Evolutionary conservation across 2,113 vertebrate genomes (phyloP).

Genomic region (Pollachius pollachius): DNA sequence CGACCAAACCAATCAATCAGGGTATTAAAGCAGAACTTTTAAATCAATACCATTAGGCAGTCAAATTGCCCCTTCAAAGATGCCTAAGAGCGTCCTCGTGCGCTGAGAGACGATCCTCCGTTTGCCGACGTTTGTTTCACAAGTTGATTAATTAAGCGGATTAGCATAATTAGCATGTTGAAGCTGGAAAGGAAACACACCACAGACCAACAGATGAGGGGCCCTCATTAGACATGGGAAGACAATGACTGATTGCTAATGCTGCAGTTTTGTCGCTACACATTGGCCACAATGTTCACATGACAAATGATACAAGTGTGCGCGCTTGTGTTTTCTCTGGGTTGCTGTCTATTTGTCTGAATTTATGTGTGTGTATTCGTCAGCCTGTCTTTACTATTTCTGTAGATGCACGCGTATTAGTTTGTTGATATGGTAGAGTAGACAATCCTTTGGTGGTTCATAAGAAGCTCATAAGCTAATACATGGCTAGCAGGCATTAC

Average conservation of each 20-base stretch:
- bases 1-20: not conserved
- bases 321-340: not conserved
- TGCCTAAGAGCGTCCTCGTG: not conserved
- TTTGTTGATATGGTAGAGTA: too few species aligned
- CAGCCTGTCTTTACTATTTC: not conserved
- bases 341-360: not conserved
- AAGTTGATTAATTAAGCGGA: constrained; percentile 51
- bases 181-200: constrained; percentile 51
- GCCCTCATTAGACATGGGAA: constrained; percentile 56
- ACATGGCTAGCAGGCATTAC: too few species aligned
- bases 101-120: constrained; percentile 9
- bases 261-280: not conserved
- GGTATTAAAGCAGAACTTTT: not conserved
- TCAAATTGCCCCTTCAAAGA: constrained; percentile 11
- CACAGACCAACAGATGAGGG: constrained; percentile 37
- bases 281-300: not conserved
- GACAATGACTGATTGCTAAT: constrained; percentile 44
- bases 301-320: constrained; percentile 19
- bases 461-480: too few species aligned
- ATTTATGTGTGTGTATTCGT: not conserved
- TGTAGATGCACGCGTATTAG: not conserved
- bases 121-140: constrained; percentile 38
- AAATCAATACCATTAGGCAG: not conserved
- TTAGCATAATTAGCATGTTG: constrained; percentile 55
- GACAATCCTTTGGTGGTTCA: too few species aligned